Evolutionary conservation across 2,888 invertebrate genomes (phyloP), one percentile per base, ranked within the genome.

Genomic region (Palloptera scutellata): DNA sequence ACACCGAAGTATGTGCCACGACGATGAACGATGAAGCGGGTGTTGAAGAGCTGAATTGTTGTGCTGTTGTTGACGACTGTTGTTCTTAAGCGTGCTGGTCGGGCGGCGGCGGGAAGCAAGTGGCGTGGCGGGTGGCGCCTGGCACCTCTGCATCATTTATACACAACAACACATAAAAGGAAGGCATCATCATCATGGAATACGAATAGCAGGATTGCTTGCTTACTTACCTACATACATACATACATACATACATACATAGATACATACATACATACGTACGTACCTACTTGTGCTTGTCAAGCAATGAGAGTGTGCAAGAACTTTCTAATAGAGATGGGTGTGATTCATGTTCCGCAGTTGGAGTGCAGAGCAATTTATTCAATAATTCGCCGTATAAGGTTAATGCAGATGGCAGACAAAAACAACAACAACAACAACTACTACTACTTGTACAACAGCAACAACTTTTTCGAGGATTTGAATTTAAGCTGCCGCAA

Each of bases 111-210:
- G 41, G 64, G 64, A 45, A 43, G 65, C 63, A 64, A 67, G 17
- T 19, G 20, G 61, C 12, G 48, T 13, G 48, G 48, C 48, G 41
- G 30, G 52, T 64, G 19, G 62, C 60, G 19, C 30, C n/a, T 30
- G 41, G 41, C 67, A 73, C 61, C 73, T 77, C 70, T 78, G 77
- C 77, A 78, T 79, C 78, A 78, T 78, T 79, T 76, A 78, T 79
- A 78, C 77, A 76, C 77, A 73, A 72, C 74, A 73, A 75, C 74
- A 78, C 75, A 78, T 79, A 20, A 76, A 76, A 78, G 77, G 78
- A 78, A 77, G 79, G 77, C 78, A 76, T 78, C 75, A 77, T 74
- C 76, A 73, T 73, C 42, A n/a, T 13, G 30, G 42, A 41, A 30
- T 30, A 13, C 17, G 58, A 17, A 40, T 58, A 40, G 40, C 73